These are phyloP conservation scores for Conops quadrifasciatus DNA, from an alignment of 2,888 invertebrate species.

Conservation along the genomic window DNA sequence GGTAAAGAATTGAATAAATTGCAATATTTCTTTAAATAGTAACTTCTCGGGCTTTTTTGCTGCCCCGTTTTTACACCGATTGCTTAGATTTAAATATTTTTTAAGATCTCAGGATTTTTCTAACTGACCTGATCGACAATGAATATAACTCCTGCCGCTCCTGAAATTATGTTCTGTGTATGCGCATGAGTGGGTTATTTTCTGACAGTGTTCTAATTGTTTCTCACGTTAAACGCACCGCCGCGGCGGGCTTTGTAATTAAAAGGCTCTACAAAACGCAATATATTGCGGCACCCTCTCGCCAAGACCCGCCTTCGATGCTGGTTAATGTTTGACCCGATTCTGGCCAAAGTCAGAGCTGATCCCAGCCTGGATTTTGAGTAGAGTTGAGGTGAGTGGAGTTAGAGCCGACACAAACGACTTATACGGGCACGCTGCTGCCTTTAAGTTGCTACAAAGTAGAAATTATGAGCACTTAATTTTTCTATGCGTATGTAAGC, in stretches of 20 bases:
- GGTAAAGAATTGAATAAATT: no score
- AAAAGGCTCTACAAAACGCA: not conserved
- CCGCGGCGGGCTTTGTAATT: not conserved
- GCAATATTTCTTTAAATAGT: no score
- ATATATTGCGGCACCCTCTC: not conserved
- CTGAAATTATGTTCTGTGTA: not conserved
- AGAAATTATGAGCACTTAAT: constrained; percentile 22
- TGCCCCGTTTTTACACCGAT: no score
- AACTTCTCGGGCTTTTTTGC: no score
- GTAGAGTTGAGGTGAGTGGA: no score
- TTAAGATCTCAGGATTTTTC: not conserved
- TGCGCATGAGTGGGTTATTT: not conserved
- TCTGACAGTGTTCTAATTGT: constrained; percentile 9
- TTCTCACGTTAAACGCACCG: not conserved
- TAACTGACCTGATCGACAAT: no score
- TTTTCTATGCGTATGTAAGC: constrained; percentile 3
- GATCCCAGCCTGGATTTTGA: not conserved
- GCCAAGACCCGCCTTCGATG: not conserved
- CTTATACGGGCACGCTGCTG: not conserved
- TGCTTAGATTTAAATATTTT: not conserved
- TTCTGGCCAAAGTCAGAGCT: not conserved
- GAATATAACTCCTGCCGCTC: not conserved
- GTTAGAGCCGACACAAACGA: no score
- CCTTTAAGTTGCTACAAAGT: constrained; percentile 11
- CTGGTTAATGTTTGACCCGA: not conserved